These are phyloP conservation scores for Sebastes matsubarae DNA, from an alignment of 2,797 vertebrate species.

Conservation along the genomic window DNA sequence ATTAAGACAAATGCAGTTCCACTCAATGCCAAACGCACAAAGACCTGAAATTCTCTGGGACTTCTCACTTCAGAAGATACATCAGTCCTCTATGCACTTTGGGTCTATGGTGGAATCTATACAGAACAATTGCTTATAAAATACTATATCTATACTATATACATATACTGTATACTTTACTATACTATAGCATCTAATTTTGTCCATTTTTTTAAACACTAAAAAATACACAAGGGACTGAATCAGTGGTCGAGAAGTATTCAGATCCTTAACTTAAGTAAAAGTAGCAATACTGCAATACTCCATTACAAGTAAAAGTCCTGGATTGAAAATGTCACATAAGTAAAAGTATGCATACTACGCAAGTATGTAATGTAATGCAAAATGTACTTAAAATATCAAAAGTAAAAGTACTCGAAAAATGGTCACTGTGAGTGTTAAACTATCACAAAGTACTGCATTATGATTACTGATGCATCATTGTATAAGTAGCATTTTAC, in stretches of 20 bases:
- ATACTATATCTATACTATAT: not conserved
- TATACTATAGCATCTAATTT: not conserved
- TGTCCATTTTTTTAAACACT: not conserved
- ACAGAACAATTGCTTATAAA: not conserved
- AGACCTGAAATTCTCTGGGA: constrained; percentile 53
- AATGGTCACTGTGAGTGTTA: too few relatives aligned
- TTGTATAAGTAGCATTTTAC: not conserved
- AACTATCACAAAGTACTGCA: too few relatives aligned
- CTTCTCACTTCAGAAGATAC: constrained; percentile 37
- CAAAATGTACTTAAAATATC: not conserved
- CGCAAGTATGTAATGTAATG: not conserved
- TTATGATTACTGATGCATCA: not conserved
- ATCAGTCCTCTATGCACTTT: not conserved
- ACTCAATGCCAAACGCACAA: constrained; percentile 76
- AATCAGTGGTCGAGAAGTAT: not conserved
- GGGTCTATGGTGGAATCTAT: not conserved
- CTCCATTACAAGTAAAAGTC: not conserved
- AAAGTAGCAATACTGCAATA: not conserved
- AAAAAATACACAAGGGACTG: not conserved
- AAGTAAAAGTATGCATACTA: not conserved
- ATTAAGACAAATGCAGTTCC: constrained; percentile 83
- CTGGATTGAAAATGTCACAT: not conserved
- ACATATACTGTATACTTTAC: not conserved
- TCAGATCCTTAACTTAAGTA: not conserved
- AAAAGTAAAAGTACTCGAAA: not conserved